Base-by-base conservation (phyloP, 1,140 invertebrate genomes). In the Eriocheir sinensis region DNA sequence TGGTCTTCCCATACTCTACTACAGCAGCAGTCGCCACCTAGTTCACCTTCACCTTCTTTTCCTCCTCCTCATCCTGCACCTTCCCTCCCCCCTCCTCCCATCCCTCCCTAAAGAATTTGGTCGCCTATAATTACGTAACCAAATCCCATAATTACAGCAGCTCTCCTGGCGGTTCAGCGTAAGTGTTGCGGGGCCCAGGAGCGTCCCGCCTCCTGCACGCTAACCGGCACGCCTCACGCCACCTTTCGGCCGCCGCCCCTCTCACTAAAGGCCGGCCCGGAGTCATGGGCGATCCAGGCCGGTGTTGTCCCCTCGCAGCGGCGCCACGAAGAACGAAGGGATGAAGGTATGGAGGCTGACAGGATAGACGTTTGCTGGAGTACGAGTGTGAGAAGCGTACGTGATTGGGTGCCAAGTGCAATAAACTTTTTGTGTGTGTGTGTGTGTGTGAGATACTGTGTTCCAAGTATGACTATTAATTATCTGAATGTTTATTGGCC, bases 51-150 rank as follows among this genome's bases (percentile, higher is more conserved):
- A n/a, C n/a, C n/a, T 72, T n/a, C 60, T n/a, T n/a, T n/a, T 27
- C 60, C 27, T 53, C 48, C 8, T 72, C 60, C 60, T 72, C 27
- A n/a, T 72, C 12, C 60, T 72, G n/a, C n/a, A n/a, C n/a, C n/a
- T n/a, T 72, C 21, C 27, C 60, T 72, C n/a, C 12, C 60, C 27
- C 60, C 60, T 72, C 60, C 60, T 72, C 60, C 60, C 21, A n/a
- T 21, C 60, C 21, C n/a, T 0, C 41, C 88, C 32, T 4, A 53
- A 83, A 79, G 72, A 40, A 83, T 92, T 92, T 83, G 40, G 8
- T 17, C n/a, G 79, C n/a, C 91, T 92, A n/a, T 92, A 81, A 92
- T 92, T 92, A 92, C 91, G 91, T 44, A 83, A 83, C 79, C 80
- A 92, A 92, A 92, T 83, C 79, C 91, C 72, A 81, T 83, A 92